Percentiles rank a stretch among this genome's conserved stretches.
These are phyloP conservation scores for Pygocentrus nattereri DNA, from an alignment of 2,797 vertebrate genomes.

Conservation along the genomic window DNA sequence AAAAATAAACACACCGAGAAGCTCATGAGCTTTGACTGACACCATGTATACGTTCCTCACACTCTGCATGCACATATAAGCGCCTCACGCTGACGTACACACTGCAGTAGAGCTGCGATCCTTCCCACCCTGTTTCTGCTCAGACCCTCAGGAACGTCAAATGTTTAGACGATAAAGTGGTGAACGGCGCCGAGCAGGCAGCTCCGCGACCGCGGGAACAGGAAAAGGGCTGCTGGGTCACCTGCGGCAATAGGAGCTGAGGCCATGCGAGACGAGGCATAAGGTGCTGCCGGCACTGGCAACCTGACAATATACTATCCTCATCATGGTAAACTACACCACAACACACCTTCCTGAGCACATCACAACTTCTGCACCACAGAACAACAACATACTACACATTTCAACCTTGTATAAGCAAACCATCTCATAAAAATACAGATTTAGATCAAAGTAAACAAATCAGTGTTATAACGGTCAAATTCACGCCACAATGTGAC, in stretches of 20 bases:
- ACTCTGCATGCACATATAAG: neutral
- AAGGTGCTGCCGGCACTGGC: neutral
- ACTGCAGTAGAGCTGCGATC: neutral
- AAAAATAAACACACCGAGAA: no score
- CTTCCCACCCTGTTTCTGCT: neutral
- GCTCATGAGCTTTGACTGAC: neutral
- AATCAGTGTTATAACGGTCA: no score
- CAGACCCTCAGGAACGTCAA: neutral
- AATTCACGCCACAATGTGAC: no score
- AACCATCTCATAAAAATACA: no score
- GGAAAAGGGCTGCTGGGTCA: neutral
- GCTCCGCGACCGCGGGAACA: neutral
- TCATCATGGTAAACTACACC: no score
- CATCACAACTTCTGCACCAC: no score
- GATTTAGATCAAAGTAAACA: no score
- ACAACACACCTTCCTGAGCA: no score
- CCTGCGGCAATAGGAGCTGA: neutral
- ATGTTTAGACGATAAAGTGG: slow-evolving; percentile 8
- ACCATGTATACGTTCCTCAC: slow-evolving; percentile 8
- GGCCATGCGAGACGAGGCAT: neutral
- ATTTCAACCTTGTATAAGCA: no score
- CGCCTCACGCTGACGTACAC: neutral
- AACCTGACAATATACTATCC: neutral
- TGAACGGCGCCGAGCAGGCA: neutral
- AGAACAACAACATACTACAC: no score